These are phyloP conservation scores for Heliconius congener DNA, from an alignment of 1,140 invertebrate species.

Conservation along the genomic window DNA sequence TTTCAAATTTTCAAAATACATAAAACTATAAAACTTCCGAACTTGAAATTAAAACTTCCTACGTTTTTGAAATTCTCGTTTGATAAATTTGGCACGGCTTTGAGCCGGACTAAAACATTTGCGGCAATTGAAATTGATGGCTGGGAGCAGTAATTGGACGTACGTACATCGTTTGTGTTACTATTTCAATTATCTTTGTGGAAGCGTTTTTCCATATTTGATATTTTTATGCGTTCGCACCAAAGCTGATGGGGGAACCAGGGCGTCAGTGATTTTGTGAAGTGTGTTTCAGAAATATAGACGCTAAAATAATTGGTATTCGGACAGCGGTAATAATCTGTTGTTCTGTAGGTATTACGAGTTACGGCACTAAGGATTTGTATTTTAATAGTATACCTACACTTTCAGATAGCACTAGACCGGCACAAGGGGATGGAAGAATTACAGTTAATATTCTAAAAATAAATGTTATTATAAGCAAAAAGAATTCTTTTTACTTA, in stretches of 20 bases:
- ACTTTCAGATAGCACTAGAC: no score
- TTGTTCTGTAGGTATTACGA: no score
- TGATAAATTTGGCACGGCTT: conserved; percentile 11
- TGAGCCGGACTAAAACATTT: conserved; percentile 18
- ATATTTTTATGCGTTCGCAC: not conserved
- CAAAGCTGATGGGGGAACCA: not conserved
- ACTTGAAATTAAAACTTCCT: not conserved
- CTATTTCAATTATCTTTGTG: conserved; percentile 38
- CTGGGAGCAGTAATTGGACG: conserved; percentile 29
- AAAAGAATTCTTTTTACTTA: no score
- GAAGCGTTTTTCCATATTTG: conserved; percentile 15
- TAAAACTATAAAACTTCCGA: not conserved
- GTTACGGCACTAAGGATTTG: not conserved
- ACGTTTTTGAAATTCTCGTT: not conserved
- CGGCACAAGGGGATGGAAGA: no score
- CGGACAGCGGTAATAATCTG: not conserved
- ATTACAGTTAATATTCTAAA: no score
- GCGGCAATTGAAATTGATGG: conserved; percentile 26
- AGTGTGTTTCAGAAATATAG: not conserved
- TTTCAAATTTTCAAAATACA: not conserved
- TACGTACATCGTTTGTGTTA: conserved; percentile 22
- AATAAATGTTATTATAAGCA: not conserved
- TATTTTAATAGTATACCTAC: not conserved
- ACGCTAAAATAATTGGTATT: not conserved
- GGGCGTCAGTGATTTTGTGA: not conserved